Conservation (phyloP, 2,113 vertebrate genomes). For the Ondatra zibethicus region DNA sequence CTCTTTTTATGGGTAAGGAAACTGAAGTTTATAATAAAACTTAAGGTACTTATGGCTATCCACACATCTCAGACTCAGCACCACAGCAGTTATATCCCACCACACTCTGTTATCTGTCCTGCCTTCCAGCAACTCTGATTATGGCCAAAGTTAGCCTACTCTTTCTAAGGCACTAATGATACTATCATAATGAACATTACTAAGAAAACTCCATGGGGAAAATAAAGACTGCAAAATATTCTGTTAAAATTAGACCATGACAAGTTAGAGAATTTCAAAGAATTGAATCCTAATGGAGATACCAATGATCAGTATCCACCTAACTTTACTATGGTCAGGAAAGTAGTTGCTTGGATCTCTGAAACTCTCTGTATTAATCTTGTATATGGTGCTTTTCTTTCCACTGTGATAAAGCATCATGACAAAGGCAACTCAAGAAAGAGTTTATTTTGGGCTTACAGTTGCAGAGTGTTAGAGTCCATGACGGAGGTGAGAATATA, state of each 20-base stretch:
- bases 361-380: background rate
- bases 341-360: background rate
- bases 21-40: background rate
- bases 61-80: background rate
- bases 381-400: background rate
- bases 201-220: background rate
- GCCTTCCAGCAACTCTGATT: conserved; percentile 2
- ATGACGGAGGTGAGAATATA: too few relatives aligned
- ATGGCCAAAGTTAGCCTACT: background rate
- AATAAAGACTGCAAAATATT: background rate
- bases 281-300: background rate
- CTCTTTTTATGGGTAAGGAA: conserved; percentile 7
- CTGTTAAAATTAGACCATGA: background rate
- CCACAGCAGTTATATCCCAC: background rate
- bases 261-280: background rate
- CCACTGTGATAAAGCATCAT: background rate
- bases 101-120: background rate
- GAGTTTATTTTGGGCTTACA: background rate
- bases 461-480: background rate
- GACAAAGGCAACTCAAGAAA: background rate
- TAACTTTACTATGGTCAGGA: background rate
- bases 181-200: conserved; percentile 8
- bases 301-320: background rate
- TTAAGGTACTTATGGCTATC: background rate
- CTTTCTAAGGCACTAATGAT: background rate